phyloP scores from a whole-genome alignment of 2,888 invertebrate species.

The Conus canariensis region DNA sequence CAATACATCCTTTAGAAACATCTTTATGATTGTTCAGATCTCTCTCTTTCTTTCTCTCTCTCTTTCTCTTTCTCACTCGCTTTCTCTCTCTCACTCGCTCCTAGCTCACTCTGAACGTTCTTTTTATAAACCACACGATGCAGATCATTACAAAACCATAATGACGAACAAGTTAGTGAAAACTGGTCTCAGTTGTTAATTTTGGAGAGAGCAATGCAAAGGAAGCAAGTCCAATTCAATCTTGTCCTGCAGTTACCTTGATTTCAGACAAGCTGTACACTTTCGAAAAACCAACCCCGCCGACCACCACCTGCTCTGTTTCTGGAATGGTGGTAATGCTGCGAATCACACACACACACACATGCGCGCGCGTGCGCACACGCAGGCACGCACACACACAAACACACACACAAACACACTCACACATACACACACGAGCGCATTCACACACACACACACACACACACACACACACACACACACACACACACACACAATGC shows the following conservation, averaged over 20 bases:
- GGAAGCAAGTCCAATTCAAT: no score
- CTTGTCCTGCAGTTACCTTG: not conserved
- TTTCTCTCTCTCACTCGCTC: no score
- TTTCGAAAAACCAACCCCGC: conserved; percentile 21
- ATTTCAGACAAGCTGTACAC: not conserved
- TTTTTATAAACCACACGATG: no score
- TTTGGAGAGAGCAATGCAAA: no score
- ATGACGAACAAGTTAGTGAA: no score
- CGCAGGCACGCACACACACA: conserved; percentile 8
- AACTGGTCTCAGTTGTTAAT: no score
- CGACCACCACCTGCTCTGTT: not conserved
- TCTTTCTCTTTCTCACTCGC: no score
- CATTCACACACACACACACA: not conserved
- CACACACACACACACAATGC: not conserved
- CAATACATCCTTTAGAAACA: not conserved
- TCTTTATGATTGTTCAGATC: not conserved
- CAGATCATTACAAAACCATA: no score
- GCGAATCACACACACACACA: conserved; percentile 23
- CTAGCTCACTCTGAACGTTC: no score
- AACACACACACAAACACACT: not conserved
- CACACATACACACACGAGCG: not conserved
- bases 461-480: not conserved
- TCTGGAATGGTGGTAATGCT: conserved; percentile 21
- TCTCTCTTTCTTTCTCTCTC: not conserved
- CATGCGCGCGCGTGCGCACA: not conserved